Evolutionary conservation across 2,888 invertebrate genomes (phyloP), one percentile per base, ranked within the genome.

Genomic region (Ormyrus pomaceus): DNA sequence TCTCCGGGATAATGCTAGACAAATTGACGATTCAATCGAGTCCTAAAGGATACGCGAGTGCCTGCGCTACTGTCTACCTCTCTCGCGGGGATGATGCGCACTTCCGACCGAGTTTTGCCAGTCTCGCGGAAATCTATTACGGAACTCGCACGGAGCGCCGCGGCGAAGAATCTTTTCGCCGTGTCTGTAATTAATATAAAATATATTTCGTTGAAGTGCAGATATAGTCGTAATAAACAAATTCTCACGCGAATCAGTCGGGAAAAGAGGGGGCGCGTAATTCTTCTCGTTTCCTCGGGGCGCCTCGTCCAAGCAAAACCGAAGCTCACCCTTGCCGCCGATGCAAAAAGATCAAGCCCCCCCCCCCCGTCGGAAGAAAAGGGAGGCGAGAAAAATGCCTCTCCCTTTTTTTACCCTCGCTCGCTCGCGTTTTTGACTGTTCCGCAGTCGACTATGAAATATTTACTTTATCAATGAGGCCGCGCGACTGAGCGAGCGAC

Each of bases 381-480:
- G 34, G 34, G 34, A 34, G 34, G 34, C 34, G 34, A 34, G 34
- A 34, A 34, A 34, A 34, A 34, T 34, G 82, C 85, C 84, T 83
- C 72, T 80, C 83, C 78, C 83, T 19, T 19, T 83, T 84, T 80
- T 85, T 85, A 85, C 82, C 64, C 19, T 78, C 71, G 59, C 64
- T 77, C 71, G 55, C 34, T 72, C 53, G n/a, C 45, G 46, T 13
- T 13, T 61, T 51, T 69, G 19, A 58, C 56, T 64, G 85, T 83
- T 87, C 85, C 84, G 84, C 84, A 86, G 86, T 72, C 83, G 89
- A 88, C 89, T 90, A 89, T 90, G 88, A 89, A 90, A 90, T 90
- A 90, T 90, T 90, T 90, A 89, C 89, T 90, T 89, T 90, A 87
- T 88, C 90, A 90, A 90, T 90, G 90, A 90, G 89, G 90, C 89